Evolutionary conservation across 2,888 invertebrate genomes (phyloP), one percentile per base, ranked within the genome.

Genomic region (Nomada goodeniana): DNA sequence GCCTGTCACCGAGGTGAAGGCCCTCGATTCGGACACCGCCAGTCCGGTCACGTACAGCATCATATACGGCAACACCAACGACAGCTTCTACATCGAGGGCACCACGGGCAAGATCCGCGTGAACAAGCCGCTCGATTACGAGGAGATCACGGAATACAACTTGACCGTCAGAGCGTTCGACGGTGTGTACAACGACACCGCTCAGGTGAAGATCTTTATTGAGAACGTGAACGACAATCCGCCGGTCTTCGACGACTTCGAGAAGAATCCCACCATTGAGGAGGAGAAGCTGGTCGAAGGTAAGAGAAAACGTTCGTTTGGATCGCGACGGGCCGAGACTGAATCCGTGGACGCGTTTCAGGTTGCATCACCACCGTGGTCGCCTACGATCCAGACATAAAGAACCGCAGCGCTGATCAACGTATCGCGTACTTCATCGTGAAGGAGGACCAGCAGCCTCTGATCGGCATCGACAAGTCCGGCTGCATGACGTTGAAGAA

Each of bases 201-300:
- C 98, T 0, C 96, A 95, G 88, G 98, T 99, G 0, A 96, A 96
- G 68, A 98, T 99, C 67, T 96, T 96, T 88, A 97, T 98, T 71
- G 96, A 96, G 88, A 97, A 99, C 93, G 96, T 98, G 63, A 99
- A 99, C 92, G 99, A 99, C 92, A 98, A 98, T 93, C 96, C 97
- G 0, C 99, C 99, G 0, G 96, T 96, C 1, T 99, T 99, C 91
- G 93, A 95, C 42, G 94, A 96, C 65, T 96, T 96, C 69, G 95
- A 96, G 68, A 96, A 96, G 89, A 96, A 96, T 71, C 96, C 96
- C 68, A 96, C 96, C 0, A 97, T 98, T 79, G 94, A 95, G 65
- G 98, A 98, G 91, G 98, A 98, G 91, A 95, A 94, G 69, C 91
- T 96, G 13, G 95, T 96, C 72, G 95, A 95, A 84, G 96, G 96